Evolutionary conservation across 2,888 invertebrate species (phyloP).

Genomic region (Arctia plantaginis): DNA sequence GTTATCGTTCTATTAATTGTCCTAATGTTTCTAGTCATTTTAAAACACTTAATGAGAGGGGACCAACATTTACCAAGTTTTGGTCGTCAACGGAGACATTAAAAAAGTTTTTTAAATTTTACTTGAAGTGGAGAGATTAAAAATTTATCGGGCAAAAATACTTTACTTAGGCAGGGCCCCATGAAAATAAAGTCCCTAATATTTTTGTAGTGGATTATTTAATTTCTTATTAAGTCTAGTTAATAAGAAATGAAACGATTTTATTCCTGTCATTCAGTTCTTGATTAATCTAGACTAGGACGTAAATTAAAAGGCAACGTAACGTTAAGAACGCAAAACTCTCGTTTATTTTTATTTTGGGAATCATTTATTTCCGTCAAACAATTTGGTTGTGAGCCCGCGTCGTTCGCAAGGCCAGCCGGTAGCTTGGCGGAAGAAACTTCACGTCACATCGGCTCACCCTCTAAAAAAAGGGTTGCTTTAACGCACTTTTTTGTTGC

Average conservation of each 20-base stretch:
- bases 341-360: conserved; percentile 83
- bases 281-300: conserved; percentile 64
- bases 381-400: conserved; percentile 79
- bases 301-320: conserved; percentile 69
- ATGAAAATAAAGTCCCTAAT: conserved; percentile 44
- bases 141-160: conserved; percentile 36
- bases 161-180: conserved; percentile 23
- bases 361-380: conserved; percentile 86
- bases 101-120: conserved; percentile 31
- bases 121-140: conserved; percentile 25
- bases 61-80: conserved; percentile 34
- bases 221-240: conserved; percentile 35
- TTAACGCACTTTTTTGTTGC: conserved; percentile 77
- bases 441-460: conserved; percentile 75
- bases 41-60: conserved; percentile 46
- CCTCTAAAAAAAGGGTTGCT: conserved; percentile 77
- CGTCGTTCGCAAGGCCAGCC: conserved; percentile 72
- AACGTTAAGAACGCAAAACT: conserved; percentile 80
- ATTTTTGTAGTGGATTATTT: conserved; percentile 19
- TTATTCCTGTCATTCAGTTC: conserved; percentile 57
- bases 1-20: conserved; percentile 71
- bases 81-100: conserved; percentile 36
- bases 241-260: conserved; percentile 53
- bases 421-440: conserved; percentile 74
- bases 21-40: conserved; percentile 62